phyloP scores from a whole-genome alignment of 2,797 vertebrate genomes.

The Myotis myotis region DNA sequence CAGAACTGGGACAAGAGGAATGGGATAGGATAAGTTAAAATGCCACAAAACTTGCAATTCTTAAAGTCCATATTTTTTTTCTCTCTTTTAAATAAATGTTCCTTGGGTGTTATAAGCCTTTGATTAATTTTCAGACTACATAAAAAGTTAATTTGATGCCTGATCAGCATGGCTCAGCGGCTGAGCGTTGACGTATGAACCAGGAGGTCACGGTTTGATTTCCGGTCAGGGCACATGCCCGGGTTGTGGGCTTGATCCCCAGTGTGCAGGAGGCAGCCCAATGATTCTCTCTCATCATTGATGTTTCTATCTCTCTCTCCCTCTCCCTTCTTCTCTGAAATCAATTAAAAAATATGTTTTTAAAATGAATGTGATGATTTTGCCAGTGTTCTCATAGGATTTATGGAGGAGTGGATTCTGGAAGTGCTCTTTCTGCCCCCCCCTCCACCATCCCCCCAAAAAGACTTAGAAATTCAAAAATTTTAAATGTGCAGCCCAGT shows the following conservation, averaged over 20 bases:
- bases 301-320: too few species aligned
- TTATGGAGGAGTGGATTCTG: neutral
- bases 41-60: neutral
- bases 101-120: neutral
- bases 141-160: neutral
- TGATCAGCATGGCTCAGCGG: too few species aligned
- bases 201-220: too few species aligned
- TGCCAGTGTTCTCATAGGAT: neutral
- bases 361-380: neutral
- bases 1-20: neutral
- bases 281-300: too few species aligned
- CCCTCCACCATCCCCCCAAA: neutral
- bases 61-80: neutral
- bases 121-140: neutral
- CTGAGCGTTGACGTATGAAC: too few species aligned
- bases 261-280: too few species aligned
- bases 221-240: too few species aligned
- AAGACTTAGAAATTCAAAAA: too few species aligned
- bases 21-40: neutral
- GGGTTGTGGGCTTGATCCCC: too few species aligned
- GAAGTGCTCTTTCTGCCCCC: neutral
- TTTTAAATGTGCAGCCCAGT: too few species aligned
- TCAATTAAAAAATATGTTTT: too few species aligned
- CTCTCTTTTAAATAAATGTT: neutral
- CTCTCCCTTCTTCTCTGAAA: too few species aligned